Evolutionary conservation across 2,113 vertebrate genomes (phyloP).

Genomic region (Labeo rohita): DNA sequence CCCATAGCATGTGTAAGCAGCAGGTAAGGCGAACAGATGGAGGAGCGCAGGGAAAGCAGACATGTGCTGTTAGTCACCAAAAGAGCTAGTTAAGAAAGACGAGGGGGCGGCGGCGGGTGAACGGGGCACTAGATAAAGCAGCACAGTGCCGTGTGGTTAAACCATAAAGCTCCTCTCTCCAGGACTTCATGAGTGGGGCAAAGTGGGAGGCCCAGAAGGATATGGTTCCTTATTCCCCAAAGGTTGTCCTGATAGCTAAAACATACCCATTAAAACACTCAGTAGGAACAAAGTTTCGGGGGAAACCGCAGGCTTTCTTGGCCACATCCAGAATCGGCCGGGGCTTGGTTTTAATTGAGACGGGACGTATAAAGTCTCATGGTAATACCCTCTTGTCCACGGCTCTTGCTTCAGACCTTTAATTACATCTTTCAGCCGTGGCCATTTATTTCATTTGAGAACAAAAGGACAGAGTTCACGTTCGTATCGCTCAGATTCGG

Average conservation of each 20-base stretch:
- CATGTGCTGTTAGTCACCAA: neutral
- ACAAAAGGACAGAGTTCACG: conserved; percentile 46
- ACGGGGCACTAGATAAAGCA: conserved; percentile 44
- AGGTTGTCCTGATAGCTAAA: conserved; percentile 63
- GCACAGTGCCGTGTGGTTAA: conserved; percentile 49
- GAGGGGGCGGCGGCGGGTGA: neutral
- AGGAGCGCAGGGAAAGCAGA: conserved; percentile 3
- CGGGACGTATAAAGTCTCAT: conserved; percentile 56
- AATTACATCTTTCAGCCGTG: conserved; percentile 58
- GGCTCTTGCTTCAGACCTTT: conserved; percentile 50
- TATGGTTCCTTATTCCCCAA: conserved; percentile 54
- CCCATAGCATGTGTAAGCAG: too few species aligned
- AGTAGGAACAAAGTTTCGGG: conserved; percentile 59
- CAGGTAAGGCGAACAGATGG: neutral
- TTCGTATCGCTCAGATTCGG: neutral
- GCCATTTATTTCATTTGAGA: conserved; percentile 53
- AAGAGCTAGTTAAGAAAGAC: conserved; percentile 23
- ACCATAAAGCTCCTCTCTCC: conserved; percentile 49
- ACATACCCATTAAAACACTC: conserved; percentile 63
- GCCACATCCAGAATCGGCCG: conserved; percentile 53
- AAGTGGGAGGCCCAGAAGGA: conserved; percentile 61
- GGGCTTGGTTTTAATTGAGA: conserved; percentile 63
- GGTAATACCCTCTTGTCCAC: conserved; percentile 45
- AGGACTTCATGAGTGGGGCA: conserved; percentile 45
- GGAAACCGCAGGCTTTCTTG: conserved; percentile 61